Conservation (phyloP, 2,888 invertebrate species). For the Orthosia gracilis region DNA sequence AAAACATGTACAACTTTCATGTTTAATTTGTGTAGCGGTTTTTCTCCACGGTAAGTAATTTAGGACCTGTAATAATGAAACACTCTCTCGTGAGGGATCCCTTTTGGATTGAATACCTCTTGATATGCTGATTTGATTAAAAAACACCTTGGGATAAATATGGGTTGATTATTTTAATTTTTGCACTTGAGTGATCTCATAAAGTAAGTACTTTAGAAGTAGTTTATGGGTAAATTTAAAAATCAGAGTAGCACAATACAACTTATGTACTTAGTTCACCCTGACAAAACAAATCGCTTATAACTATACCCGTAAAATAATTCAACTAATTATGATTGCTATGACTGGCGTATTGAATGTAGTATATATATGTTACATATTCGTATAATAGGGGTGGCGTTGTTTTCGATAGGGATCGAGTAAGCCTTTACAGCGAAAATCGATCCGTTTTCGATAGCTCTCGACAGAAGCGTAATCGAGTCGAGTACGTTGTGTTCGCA, state of each 20-base stretch:
- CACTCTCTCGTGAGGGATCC: constrained; percentile 29
- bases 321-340: constrained; percentile 30
- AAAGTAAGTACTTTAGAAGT: background rate
- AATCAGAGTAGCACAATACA: background rate
- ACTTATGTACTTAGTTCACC: background rate
- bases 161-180: background rate
- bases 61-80: constrained; percentile 41
- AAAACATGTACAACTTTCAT: constrained; percentile 42
- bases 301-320: constrained; percentile 5
- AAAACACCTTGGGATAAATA: background rate
- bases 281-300: constrained; percentile 1
- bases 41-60: constrained; percentile 35
- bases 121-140: constrained; percentile 40
- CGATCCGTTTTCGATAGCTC: constrained; percentile 57
- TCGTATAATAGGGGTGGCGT: constrained; percentile 10
- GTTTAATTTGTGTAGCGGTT: constrained; percentile 47
- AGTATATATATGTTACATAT: too few species aligned
- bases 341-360: constrained; percentile 20
- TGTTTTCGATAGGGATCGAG: constrained; percentile 46
- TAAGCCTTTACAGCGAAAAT: constrained; percentile 47
- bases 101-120: constrained; percentile 43
- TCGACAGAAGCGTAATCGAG: constrained; percentile 51
- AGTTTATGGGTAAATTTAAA: background rate
- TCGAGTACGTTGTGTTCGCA: constrained; percentile 47
- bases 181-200: background rate